Percentiles rank a stretch among this genome's conserved stretches.
Evolutionary conservation across 2,797 vertebrate genomes (phyloP).

Genomic region (Poliocrania exsul): DNA sequence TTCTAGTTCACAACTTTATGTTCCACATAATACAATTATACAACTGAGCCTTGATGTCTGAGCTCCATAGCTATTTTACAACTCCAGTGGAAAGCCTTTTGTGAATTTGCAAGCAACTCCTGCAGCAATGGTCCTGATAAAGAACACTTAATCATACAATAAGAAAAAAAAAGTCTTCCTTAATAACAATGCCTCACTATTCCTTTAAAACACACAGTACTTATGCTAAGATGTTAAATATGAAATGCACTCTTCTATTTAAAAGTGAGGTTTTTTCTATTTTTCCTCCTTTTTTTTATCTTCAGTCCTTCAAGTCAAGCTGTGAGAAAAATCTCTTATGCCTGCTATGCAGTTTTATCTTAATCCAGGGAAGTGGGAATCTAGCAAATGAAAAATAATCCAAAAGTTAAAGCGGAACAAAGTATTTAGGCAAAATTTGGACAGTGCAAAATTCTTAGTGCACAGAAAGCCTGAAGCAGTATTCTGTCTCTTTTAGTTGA

Average conservation of each 20-base stretch:
- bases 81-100: conserved; percentile 26
- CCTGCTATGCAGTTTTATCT: conserved; percentile 50
- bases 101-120: conserved; percentile 29
- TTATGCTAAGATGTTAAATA: background rate
- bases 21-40: conserved; percentile 53
- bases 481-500: background rate
- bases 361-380: conserved; percentile 27
- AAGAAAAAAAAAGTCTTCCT: background rate
- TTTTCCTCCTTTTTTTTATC: background rate
- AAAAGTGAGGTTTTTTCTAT: background rate
- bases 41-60: conserved; percentile 24
- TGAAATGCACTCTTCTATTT: background rate
- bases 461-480: background rate
- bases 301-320: conserved; percentile 24
- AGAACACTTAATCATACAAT: background rate
- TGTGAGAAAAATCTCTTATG: conserved; percentile 56
- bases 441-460: background rate
- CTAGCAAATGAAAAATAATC: conserved; percentile 49
- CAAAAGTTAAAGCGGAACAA: conserved; percentile 4
- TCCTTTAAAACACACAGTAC: background rate
- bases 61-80: conserved; percentile 29
- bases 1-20: conserved; percentile 50
- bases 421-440: conserved; percentile 5
- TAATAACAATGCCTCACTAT: conserved; percentile 1
- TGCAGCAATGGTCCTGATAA: background rate